Percentiles rank a stretch among this genome's conserved stretches.
phyloP scores from a whole-genome alignment of 2,888 invertebrate genomes.

The Notodonta dromedarius region DNA sequence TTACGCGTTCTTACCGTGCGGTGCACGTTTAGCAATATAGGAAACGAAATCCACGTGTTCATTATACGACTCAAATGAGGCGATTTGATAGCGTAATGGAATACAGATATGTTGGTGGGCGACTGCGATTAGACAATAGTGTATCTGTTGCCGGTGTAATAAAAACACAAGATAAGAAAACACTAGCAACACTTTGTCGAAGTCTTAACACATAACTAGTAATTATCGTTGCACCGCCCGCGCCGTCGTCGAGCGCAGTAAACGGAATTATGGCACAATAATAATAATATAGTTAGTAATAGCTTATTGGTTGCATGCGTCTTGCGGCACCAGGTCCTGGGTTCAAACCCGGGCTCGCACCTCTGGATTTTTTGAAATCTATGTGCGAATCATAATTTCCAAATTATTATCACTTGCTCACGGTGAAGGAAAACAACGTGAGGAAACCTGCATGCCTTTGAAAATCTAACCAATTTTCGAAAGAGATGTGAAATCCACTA shows the following conservation, averaged over 20 bases:
- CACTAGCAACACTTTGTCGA: background rate
- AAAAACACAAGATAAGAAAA: slow-evolving; percentile 25
- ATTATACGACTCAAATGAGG: slow-evolving; percentile 18
- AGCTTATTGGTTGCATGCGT: too few species aligned
- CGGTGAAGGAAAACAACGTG: too few species aligned
- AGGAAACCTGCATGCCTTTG: too few species aligned
- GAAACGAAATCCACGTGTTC: slow-evolving; percentile 37
- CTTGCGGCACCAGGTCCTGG: too few species aligned
- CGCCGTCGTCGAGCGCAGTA: background rate
- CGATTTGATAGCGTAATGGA: slow-evolving; percentile 20
- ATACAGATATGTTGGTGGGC: slow-evolving; percentile 18
- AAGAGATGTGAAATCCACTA: too few species aligned
- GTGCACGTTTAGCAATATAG: slow-evolving; percentile 43
- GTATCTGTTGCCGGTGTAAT: slow-evolving; percentile 22
- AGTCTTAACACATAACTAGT: background rate
- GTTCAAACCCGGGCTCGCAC: too few species aligned
- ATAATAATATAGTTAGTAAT: background rate
- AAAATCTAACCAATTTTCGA: too few species aligned
- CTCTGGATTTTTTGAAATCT: too few species aligned
- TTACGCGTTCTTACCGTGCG: slow-evolving; percentile 38
- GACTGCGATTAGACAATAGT: slow-evolving; percentile 24
- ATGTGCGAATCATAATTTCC: too few species aligned
- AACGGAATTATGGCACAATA: background rate
- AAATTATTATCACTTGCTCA: too few species aligned
- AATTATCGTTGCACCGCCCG: slow-evolving; percentile 1